Percentiles rank a stretch among this genome's conserved stretches.
These are phyloP conservation scores for Clavelina lepadiformis DNA, from an alignment of 23 tunicate species.

Conservation along the genomic window DNA sequence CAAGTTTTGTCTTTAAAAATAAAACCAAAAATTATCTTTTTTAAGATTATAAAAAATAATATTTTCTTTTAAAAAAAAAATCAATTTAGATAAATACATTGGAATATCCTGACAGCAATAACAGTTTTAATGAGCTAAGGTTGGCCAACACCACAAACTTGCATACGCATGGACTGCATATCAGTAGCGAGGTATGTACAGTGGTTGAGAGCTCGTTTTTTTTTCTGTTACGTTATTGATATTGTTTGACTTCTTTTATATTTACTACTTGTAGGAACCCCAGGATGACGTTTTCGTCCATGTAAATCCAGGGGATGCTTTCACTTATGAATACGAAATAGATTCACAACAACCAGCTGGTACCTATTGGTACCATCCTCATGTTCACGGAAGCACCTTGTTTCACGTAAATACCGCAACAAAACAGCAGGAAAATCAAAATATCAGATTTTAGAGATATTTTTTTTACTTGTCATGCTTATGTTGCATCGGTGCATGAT, in stretches of 20 bases:
- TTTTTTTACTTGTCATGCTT: no score
- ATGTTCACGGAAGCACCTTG: conserved; percentile 62
- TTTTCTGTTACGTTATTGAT: no score
- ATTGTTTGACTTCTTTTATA: no score
- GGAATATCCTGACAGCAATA: conserved; percentile 1
- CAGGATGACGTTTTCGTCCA: conserved; percentile 66
- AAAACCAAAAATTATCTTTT: no score
- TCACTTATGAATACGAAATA: conserved; percentile 37
- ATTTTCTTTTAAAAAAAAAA: not conserved
- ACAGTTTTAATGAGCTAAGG: no score
- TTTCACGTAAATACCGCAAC: conserved; percentile 77
- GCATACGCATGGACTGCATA: conserved; percentile 75
- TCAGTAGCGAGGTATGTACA: no score
- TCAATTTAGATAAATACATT: conserved; percentile 10
- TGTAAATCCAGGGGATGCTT: conserved; percentile 28
- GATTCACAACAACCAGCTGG: conserved; percentile 58
- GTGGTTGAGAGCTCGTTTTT: no score
- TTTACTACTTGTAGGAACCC: conserved; percentile 51
- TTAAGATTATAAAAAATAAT: not conserved
- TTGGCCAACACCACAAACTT: no score
- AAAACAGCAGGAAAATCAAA: no score
- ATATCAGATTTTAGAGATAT: no score
- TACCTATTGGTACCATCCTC: conserved; percentile 88
- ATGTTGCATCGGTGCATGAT: no score
- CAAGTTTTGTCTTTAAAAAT: no score